These are phyloP conservation scores for Pycnomerus fuliginosus DNA, from an alignment of 2,888 invertebrate genomes.

Conservation along the genomic window DNA sequence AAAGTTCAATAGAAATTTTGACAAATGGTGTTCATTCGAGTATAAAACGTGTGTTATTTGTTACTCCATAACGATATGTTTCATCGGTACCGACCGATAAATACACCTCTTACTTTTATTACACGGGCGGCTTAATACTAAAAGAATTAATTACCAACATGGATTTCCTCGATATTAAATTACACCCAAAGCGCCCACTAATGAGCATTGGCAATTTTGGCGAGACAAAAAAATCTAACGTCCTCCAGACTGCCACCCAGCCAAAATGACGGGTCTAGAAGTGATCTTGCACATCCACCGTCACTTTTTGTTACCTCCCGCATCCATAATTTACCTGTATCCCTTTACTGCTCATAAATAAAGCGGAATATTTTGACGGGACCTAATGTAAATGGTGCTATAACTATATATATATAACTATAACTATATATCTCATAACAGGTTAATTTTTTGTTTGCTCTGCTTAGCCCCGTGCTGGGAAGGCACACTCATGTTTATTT, in stretches of 20 bases:
- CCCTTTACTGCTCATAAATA: conserved; percentile 28
- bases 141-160: conserved; percentile 11
- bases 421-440: conserved; percentile 22
- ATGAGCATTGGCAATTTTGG: too few species aligned
- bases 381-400: conserved; percentile 21
- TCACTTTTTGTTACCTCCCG: conserved; percentile 21
- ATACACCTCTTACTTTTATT: conserved; percentile 4
- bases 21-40: conserved; percentile 1
- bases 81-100: background rate
- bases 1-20: conserved; percentile 1
- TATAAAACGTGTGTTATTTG: conserved; percentile 3
- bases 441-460: too few species aligned
- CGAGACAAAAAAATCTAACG: too few species aligned
- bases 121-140: background rate
- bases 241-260: too few species aligned
- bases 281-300: conserved; percentile 23
- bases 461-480: too few species aligned
- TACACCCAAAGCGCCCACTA: too few species aligned
- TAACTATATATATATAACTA: too few species aligned
- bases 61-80: background rate
- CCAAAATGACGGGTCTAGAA: too few species aligned
- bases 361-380: conserved; percentile 26
- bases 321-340: conserved; percentile 11
- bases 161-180: conserved; percentile 9
- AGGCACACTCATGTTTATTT: too few species aligned